Percentiles rank a stretch among this genome's conserved stretches.
Conservation (phyloP, 2,797 vertebrate genomes). For the Gallirallus australis region DNA sequence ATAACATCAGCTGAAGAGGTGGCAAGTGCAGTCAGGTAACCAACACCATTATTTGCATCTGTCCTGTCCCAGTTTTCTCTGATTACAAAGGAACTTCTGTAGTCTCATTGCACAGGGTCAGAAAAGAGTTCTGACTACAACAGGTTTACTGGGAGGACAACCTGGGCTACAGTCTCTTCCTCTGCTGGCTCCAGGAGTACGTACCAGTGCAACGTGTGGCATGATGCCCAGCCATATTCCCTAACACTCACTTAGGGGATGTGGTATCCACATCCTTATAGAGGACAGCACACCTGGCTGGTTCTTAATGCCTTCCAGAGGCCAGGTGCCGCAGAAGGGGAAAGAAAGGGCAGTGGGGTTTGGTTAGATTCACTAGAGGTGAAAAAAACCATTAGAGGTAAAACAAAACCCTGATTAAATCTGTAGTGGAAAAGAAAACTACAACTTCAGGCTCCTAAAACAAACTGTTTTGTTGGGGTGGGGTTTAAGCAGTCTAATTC, state of each 20-base stretch:
- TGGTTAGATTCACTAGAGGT: neutral
- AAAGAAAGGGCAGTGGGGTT: neutral
- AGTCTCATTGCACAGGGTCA: neutral
- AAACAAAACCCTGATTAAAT: neutral
- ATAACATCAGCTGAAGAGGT: neutral
- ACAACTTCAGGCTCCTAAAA: neutral
- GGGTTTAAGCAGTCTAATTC: neutral
- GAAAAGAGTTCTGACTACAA: neutral
- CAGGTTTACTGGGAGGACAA: neutral
- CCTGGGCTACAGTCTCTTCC: neutral
- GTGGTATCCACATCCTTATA: neutral
- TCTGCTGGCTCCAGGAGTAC: neutral
- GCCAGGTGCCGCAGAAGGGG: neutral
- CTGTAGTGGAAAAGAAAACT: neutral
- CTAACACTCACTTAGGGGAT: too few species aligned
- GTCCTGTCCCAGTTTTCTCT: neutral
- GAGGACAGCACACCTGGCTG: neutral
- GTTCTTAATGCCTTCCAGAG: neutral
- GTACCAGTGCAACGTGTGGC: neutral
- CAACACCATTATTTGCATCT: neutral
- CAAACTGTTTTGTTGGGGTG: neutral
- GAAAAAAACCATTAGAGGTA: neutral
- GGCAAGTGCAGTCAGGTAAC: neutral
- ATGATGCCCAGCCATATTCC: neutral
- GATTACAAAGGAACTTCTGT: neutral